Evolutionary conservation across 1,140 invertebrate species (phyloP), one percentile per base, ranked within the genome.

Genomic region (Cyphomyrmex costatus): DNA sequence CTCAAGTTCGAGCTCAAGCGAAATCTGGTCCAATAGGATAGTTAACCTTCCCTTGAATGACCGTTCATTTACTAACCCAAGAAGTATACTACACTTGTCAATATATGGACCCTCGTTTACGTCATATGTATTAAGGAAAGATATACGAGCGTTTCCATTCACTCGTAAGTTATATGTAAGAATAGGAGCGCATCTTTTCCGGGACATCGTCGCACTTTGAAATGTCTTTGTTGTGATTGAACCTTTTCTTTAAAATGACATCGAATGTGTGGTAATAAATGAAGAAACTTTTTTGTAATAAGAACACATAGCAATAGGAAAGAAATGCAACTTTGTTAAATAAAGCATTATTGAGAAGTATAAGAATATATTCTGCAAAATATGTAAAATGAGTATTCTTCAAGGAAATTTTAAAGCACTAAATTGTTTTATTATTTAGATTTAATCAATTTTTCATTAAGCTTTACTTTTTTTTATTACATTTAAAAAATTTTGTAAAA

Each of bases 91-190:
- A 16, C 16, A 5, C 24, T n/a, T 33, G 8, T 68, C 27, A 46
- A 63, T 78, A 70, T 80, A 70, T 10, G 63, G 10, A 46, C 16
- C 19, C 66, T 73, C 66, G 51, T 82, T 82, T 82, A 30, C 33
- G 66, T 60, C 36, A 33, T 58, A 70, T 21, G 8, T 58, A 10
- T 42, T 33, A 79, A 21, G 30, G 21, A 30, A 16, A 61, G 66
- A 82, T 24, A 42, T 56, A 58, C 19, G 51, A 82, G 21, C 3
- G 19, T 60, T 60, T 51, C 60, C 58, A 21, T 5, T 46, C 53
- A 36, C 60, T 65, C 30, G 33, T 58, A 71, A 82, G 36, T 46
- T 73, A 58, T 36, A 58, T 14, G 46, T 24, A 3, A 68, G 42
- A 16, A 6, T n/a, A 30, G 10, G 27, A 73, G 21, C 21, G 21